These are phyloP conservation scores for Musca vetustissima DNA, from an alignment of 1,140 invertebrate genomes.

Conservation along the genomic window DNA sequence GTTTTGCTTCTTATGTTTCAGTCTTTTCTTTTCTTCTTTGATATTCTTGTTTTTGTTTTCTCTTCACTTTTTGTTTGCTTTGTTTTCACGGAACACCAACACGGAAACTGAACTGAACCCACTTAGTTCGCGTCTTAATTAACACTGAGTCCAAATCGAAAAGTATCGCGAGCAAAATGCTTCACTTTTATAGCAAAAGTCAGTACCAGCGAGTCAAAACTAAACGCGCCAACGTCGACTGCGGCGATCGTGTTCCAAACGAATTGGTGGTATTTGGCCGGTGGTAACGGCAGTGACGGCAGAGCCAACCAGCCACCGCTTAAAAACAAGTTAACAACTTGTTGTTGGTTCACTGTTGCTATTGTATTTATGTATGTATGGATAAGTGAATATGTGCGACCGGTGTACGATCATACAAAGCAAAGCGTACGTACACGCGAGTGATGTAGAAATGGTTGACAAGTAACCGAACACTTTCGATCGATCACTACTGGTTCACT, in stretches of 20 bases:
- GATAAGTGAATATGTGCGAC: too few relatives aligned
- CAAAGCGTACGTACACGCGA: constrained; percentile 29
- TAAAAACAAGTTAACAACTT: too few relatives aligned
- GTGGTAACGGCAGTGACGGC: neutral
- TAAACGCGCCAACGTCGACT: constrained; percentile 28
- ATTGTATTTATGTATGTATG: too few relatives aligned
- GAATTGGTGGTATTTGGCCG: constrained; percentile 3
- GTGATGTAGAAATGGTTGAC: too few relatives aligned
- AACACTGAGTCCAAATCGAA: constrained; percentile 50
- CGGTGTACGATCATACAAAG: too few relatives aligned
- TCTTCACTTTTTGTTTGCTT: constrained; percentile 1
- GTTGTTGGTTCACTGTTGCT: too few relatives aligned
- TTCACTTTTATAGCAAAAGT: constrained; percentile 46
- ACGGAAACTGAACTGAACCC: constrained; percentile 4
- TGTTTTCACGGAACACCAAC: neutral
- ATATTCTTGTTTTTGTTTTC: neutral
- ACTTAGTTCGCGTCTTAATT: constrained; percentile 22
- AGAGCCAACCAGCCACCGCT: constrained; percentile 21
- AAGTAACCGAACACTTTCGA: too few relatives aligned
- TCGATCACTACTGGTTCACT: too few relatives aligned
- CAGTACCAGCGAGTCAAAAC: constrained; percentile 27
- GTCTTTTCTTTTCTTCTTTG: too few relatives aligned
- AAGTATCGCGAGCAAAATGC: constrained; percentile 48
- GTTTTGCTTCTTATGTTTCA: too few relatives aligned
- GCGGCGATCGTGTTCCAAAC: constrained; percentile 5